Conservation (phyloP, 2,888 invertebrate species). For the Sialis lutaria region DNA sequence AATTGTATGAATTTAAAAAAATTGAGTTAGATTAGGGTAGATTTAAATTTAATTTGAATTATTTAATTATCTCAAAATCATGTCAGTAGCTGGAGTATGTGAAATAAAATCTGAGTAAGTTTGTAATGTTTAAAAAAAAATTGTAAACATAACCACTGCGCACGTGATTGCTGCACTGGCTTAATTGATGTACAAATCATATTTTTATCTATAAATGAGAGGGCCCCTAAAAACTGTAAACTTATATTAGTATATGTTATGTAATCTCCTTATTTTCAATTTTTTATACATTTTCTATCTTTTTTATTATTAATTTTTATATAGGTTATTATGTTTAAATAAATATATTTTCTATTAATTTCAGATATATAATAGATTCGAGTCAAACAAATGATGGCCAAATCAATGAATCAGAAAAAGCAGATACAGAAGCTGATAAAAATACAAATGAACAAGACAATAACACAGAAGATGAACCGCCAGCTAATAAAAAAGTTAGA, state of each 20-base stretch:
- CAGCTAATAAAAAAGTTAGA: conserved; percentile 20
- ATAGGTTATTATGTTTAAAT: conserved; percentile 7
- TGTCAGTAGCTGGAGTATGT: conserved; percentile 21
- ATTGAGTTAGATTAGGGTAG: too few species aligned
- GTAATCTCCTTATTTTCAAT: neutral
- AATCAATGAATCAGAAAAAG: conserved; percentile 25
- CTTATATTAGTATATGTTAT: neutral
- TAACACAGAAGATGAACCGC: conserved; percentile 7
- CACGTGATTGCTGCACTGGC: neutral
- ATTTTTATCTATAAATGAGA: too few species aligned
- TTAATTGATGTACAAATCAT: too few species aligned
- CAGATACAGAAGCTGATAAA: conserved; percentile 15
- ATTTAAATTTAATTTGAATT: neutral
- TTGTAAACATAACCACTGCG: neutral
- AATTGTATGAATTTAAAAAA: too few species aligned
- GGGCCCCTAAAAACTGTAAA: neutral
- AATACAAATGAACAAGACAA: conserved; percentile 7
- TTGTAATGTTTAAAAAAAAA: neutral
- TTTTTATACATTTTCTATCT: conserved; percentile 2
- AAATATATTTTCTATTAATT: conserved; percentile 9
- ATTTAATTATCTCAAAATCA: neutral
- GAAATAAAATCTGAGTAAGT: conserved; percentile 30
- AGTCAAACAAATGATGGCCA: conserved; percentile 23
- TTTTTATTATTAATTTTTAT: conserved; percentile 2
- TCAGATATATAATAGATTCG: conserved; percentile 28